phyloP scores from a whole-genome alignment of 2,113 vertebrate genomes.

The Onychorhynchus coronatus region DNA sequence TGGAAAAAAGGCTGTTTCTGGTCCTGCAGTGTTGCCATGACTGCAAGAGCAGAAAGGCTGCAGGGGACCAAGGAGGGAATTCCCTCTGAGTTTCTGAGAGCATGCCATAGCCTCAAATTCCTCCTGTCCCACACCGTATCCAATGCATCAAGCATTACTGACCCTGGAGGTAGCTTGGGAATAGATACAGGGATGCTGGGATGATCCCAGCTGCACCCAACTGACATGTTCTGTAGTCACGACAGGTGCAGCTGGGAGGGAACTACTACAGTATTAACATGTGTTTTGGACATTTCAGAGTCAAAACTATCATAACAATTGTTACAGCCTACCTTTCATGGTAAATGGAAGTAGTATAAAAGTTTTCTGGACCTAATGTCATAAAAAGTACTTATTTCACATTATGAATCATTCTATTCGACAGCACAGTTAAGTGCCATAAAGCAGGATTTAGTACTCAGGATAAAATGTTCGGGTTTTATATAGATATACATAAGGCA shows the following conservation, averaged over 20 bases:
- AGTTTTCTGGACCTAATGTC: background rate
- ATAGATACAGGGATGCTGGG: background rate
- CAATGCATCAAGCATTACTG: background rate
- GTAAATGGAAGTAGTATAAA: background rate
- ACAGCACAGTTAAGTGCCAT: background rate
- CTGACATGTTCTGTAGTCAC: accelerated
- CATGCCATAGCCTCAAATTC: background rate
- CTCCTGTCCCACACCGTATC: accelerated
- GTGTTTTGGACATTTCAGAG: background rate
- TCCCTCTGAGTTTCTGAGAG: background rate
- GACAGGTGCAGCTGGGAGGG: background rate
- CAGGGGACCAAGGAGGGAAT: background rate
- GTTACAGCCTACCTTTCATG: background rate
- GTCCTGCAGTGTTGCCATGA: conserved; percentile 10
- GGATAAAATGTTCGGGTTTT: background rate
- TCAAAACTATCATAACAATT: background rate
- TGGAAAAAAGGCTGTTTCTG: background rate
- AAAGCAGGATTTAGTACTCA: background rate
- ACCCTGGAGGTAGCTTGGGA: background rate
- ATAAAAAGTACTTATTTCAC: background rate
- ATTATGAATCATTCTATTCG: background rate
- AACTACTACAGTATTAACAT: background rate
- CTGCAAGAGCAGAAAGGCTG: background rate
- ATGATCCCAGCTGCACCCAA: background rate
- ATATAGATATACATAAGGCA: background rate